A percentile compares a stretch with the other conserved stretches of the same genome.
Conservation (phyloP, 2,113 vertebrate genomes). For the Tenebrosternarchus preto region DNA sequence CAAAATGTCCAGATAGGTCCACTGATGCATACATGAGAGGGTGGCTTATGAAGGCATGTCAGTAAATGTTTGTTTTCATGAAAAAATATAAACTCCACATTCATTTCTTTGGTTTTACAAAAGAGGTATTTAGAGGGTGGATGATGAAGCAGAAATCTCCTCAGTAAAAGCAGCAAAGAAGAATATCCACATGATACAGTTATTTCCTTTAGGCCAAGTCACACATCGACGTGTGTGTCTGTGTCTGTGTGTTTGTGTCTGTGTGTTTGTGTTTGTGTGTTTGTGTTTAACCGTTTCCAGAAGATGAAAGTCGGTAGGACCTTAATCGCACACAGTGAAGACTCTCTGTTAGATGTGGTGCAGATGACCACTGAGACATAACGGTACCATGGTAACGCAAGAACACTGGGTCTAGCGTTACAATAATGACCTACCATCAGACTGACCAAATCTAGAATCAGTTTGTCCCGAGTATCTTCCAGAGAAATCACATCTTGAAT, state of each 20-base stretch:
- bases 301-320: slow-evolving; percentile 74
- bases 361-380: slow-evolving; percentile 78
- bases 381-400: slow-evolving; percentile 82
- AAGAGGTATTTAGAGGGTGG: not conserved
- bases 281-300: slow-evolving; percentile 82
- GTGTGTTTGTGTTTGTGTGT: slow-evolving; percentile 44
- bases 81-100: not conserved
- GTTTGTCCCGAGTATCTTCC: no score
- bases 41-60: not conserved
- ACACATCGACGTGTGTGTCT: slow-evolving; percentile 39
- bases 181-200: not conserved
- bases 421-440: slow-evolving; percentile 23
- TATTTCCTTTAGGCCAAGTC: slow-evolving; percentile 24
- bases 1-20: not conserved
- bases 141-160: not conserved
- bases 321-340: slow-evolving; percentile 75
- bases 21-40: not conserved
- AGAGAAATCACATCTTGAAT: no score
- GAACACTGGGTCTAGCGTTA: slow-evolving; percentile 47
- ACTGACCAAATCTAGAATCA: slow-evolving; percentile 27
- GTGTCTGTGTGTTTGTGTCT: slow-evolving; percentile 38
- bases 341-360: slow-evolving; percentile 88
- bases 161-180: not conserved
- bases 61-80: not conserved
- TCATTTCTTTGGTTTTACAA: not conserved